Evolutionary conservation across 2,888 invertebrate species (phyloP), one percentile per base, ranked within the genome.

Genomic region (Myopa testacea): DNA sequence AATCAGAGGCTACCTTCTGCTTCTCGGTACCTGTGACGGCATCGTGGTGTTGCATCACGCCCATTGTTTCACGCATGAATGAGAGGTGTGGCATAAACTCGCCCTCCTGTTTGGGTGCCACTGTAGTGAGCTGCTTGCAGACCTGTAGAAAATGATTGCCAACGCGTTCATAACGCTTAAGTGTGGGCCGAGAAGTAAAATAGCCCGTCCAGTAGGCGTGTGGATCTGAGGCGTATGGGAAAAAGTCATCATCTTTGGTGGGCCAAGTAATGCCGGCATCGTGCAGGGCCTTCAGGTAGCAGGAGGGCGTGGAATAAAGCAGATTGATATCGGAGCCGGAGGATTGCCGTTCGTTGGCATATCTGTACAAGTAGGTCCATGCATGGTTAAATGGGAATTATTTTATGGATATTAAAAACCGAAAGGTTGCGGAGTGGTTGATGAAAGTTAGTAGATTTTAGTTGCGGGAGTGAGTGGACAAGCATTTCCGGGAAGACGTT

Each of bases 191-290:
- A 0, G 96, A 96, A 0, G 95, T 94, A 85, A 93, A 96, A 85
- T 95, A 96, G 0, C 98, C 98, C 0, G 98, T 97, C 99, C 98
- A 99, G 86, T 93, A 98, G 0, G 95, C 91, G 84, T 97, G 94
- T 0, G 93, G 92, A 85, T 95, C 95, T 65, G 94, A 95, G 1
- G 96, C 95, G 89, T 96, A 98, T 0, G 98, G 97, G 89, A 98
- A 96, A 90, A 96, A 97, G 85, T 98, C 98, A 83, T 96, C 96
- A 0, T 90, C 90, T 87, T 97, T 97, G 0, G 91, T 91, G 0
- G 94, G 91, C 90, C 95, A 93, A 0, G 92, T 92, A 10, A 93
- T 90, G 10, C 93, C 92, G 1, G 93, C 91, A 78, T 95, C 93
- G 81, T 94, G 92, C 0, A 96, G 90, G 0, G 95, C 92, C 85